phyloP scores from a whole-genome alignment of 2,797 vertebrate genomes.

The Falco cherrug region DNA sequence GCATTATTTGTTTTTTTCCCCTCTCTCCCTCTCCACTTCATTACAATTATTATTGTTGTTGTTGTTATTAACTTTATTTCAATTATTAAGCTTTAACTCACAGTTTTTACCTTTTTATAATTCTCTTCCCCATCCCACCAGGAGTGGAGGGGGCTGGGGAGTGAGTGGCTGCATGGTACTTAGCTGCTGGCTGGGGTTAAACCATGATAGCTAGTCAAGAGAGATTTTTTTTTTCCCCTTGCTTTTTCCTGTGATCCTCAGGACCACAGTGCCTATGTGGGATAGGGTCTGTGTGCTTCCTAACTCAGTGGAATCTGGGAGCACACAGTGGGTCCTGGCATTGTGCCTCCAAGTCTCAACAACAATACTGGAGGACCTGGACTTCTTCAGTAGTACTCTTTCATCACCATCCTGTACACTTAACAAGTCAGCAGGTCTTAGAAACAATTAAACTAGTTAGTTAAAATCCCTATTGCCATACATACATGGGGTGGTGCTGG shows the following conservation, averaged over 20 bases:
- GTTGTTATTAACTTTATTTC: no score
- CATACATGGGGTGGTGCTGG: rapidly evolving
- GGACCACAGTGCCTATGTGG: not conserved
- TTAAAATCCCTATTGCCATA: not conserved
- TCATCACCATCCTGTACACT: not conserved
- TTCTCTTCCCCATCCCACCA: no score
- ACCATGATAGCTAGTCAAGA: not conserved
- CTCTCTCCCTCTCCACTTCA: no score
- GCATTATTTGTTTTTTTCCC: no score
- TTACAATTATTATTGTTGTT: no score
- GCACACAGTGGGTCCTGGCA: not conserved
- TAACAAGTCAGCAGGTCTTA: not conserved
- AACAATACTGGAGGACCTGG: not conserved
- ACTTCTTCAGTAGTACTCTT: not conserved
- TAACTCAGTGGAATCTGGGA: not conserved
- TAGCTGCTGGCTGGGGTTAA: no score
- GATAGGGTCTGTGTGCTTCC: not conserved
- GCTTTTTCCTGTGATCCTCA: not conserved
- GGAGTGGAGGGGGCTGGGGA: no score
- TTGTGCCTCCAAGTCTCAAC: not conserved
- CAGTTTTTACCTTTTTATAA: no score
- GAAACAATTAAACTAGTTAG: not conserved
- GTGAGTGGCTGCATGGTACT: no score
- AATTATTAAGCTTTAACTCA: no score
- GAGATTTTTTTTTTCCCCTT: not conserved